Evolutionary conservation across 2,113 vertebrate species (phyloP).

Genomic region (Microcebus lehilahytsara): DNA sequence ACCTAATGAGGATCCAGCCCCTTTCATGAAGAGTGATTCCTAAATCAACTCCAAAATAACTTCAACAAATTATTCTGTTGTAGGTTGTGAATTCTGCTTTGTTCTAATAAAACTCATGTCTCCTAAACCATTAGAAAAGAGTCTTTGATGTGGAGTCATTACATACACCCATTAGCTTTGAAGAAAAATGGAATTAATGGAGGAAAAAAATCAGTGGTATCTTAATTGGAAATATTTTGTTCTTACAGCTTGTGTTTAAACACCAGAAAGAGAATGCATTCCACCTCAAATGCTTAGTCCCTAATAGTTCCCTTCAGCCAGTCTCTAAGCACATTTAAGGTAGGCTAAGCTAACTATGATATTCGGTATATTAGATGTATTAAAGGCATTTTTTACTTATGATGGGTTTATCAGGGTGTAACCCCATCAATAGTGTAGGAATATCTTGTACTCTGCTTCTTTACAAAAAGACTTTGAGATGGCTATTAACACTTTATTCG

Average conservation of each 20-base stretch:
- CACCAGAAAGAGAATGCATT: conserved; percentile 16
- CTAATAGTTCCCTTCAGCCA: background rate
- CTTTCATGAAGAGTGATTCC: conserved; percentile 5
- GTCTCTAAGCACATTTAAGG: background rate
- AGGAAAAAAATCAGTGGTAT: conserved; percentile 42
- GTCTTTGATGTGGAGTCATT: conserved; percentile 56
- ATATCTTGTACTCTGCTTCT: background rate
- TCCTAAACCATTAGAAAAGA: conserved; percentile 54
- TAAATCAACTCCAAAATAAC: conserved; percentile 62
- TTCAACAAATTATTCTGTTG: conserved; percentile 47
- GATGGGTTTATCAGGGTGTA: background rate
- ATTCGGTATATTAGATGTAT: background rate
- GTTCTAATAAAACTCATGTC: conserved; percentile 55
- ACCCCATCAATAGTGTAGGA: background rate
- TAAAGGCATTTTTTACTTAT: background rate
- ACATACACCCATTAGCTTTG: conserved; percentile 55
- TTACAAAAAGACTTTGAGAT: conserved; percentile 18
- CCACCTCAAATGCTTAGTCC: background rate
- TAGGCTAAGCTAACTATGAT: background rate
- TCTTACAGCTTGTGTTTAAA: conserved; percentile 55
- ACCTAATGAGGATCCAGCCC: background rate
- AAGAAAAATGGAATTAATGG: conserved; percentile 63
- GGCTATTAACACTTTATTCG: background rate
- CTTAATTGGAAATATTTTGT: conserved; percentile 62
- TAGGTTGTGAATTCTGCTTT: conserved; percentile 57